Percentiles rank a stretch among this genome's conserved stretches.
Conservation (phyloP, 2,888 invertebrate species). For the Apamea sordens region DNA sequence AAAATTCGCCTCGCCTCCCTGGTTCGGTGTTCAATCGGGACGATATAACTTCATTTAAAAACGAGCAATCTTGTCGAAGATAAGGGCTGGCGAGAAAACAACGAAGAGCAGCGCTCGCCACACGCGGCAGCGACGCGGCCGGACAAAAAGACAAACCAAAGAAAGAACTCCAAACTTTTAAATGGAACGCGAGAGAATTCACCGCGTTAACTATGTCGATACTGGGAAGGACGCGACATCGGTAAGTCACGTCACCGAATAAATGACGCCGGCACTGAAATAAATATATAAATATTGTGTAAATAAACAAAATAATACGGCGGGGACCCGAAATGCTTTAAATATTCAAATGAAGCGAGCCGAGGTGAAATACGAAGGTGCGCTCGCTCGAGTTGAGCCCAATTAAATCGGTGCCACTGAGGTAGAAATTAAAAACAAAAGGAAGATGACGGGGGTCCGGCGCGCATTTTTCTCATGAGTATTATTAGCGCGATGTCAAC, state of each 20-base stretch:
- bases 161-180: slow-evolving; percentile 86
- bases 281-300: slow-evolving; percentile 90
- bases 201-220: slow-evolving; percentile 90
- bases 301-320: slow-evolving; percentile 89
- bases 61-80: slow-evolving; percentile 90
- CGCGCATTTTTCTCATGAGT: slow-evolving; percentile 90
- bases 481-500: slow-evolving; percentile 90
- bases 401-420: slow-evolving; percentile 91
- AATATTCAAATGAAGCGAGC: slow-evolving; percentile 90
- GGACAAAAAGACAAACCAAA: slow-evolving; percentile 84
- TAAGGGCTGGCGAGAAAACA: slow-evolving; percentile 89
- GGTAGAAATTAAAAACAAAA: slow-evolving; percentile 91
- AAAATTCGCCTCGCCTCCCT: slow-evolving; percentile 89
- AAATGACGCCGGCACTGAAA: slow-evolving; percentile 88
- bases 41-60: slow-evolving; percentile 91
- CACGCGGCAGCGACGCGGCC: slow-evolving; percentile 84
- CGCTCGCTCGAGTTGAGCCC: slow-evolving; percentile 89
- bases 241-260: slow-evolving; percentile 90
- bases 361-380: slow-evolving; percentile 90
- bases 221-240: slow-evolving; percentile 90
- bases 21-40: slow-evolving; percentile 87
- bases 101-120: slow-evolving; percentile 88
- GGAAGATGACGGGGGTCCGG: slow-evolving; percentile 88
- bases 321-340: slow-evolving; percentile 89
- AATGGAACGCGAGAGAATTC: slow-evolving; percentile 89